Conservation (phyloP, 2,797 vertebrate genomes). For the Cynopterus sphinx region DNA sequence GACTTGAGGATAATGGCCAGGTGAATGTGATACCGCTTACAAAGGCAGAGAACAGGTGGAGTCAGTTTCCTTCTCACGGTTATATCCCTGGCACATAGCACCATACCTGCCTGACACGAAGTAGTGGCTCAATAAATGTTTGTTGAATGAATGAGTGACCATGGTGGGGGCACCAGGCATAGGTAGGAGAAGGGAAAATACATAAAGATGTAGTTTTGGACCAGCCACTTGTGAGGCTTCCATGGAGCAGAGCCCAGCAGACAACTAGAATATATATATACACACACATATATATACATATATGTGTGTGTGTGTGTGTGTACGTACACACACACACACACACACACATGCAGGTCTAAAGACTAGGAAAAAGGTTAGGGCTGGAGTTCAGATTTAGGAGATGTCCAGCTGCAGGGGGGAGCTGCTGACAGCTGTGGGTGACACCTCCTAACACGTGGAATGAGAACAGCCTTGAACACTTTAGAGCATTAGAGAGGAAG, state of each 20-base stretch:
- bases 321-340: too few species aligned
- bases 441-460: not conserved
- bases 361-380: not conserved
- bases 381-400: not conserved
- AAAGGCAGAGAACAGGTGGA: not conserved
- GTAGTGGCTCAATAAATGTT: not conserved
- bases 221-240: not conserved
- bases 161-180: not conserved
- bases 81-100: too few species aligned
- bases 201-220: accelerated
- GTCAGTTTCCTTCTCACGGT: not conserved
- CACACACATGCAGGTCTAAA: accelerated
- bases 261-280: not conserved
- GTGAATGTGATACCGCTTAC: not conserved
- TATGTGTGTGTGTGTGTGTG: too few species aligned
- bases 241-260: not conserved
- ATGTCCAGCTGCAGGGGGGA: not conserved
- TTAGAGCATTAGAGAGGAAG: not conserved
- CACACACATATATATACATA: too few species aligned
- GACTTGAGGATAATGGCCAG: not conserved
- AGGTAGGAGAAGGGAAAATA: not conserved
- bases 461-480: not conserved
- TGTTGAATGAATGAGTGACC: not conserved
- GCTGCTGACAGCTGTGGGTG: not conserved
- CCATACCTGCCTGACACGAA: accelerated